phyloP scores from a whole-genome alignment of 2,797 vertebrate genomes.

The Spatula versicolor region DNA sequence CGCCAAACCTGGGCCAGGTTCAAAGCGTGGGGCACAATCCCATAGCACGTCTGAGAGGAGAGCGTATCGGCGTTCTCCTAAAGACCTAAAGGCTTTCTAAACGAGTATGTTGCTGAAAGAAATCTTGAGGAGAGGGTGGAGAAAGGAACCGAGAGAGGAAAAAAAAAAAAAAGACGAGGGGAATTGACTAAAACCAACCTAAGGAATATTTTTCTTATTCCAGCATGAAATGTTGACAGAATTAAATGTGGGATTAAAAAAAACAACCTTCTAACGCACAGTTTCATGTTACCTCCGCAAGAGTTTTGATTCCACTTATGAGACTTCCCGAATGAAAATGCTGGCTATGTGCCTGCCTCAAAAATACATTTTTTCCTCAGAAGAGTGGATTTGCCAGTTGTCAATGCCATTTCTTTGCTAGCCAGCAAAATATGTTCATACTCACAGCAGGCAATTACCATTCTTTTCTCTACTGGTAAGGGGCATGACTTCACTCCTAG shows the following conservation, averaged over 20 bases:
- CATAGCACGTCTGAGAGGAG: neutral
- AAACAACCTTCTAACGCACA: conserved; percentile 48
- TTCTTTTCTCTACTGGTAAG: conserved; percentile 65
- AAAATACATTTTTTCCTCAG: conserved; percentile 59
- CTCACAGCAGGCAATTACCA: conserved; percentile 60
- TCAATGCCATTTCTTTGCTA: conserved; percentile 56
- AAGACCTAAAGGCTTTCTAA: conserved; percentile 1
- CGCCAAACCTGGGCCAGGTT: neutral
- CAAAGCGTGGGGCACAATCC: neutral
- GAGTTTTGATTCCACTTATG: conserved; percentile 72
- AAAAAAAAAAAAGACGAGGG: neutral
- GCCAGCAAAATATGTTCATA: conserved; percentile 54
- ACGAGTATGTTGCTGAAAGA: neutral
- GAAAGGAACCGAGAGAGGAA: neutral
- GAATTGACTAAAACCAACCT: conserved; percentile 43
- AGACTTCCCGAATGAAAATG: conserved; percentile 64
- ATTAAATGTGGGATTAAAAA: conserved; percentile 72
- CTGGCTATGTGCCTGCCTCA: conserved; percentile 62
- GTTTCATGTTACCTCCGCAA: conserved; percentile 72
- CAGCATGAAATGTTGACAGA: conserved; percentile 72
- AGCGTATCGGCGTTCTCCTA: neutral
- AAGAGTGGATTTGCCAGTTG: conserved; percentile 62
- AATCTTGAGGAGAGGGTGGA: neutral
- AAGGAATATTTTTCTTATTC: conserved; percentile 69
- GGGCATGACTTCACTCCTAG: conserved; percentile 67